Evolutionary conservation across 2,888 invertebrate species (phyloP), one percentile per base, ranked within the genome.

Genomic region (Cerceris rybyensis): DNA sequence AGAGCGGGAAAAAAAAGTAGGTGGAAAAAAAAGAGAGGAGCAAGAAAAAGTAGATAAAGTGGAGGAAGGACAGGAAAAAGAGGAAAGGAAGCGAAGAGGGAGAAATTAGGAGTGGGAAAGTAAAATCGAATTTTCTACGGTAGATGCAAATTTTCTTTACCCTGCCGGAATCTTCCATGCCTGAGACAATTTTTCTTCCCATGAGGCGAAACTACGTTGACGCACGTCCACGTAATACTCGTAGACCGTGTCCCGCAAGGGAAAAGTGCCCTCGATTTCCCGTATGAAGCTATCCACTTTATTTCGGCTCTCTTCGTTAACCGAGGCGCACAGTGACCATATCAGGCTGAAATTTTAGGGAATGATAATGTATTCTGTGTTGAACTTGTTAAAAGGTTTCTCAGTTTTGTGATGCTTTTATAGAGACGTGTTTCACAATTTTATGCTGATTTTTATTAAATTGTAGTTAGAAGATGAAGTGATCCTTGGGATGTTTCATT

Each of bases 161-260:
- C 89, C 94, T 0, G 95, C 92, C 72, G 95, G 95, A 87, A 94
- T 97, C 92, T 94, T 95, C 97, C 97, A 97, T 71, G 94, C 94
- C 66, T 94, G 94, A 0, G 95, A 95, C 81, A 98, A 93, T 90
- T 95, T 96, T 71, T 96, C 96, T 85, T 97, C 97, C 98, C 98
- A 98, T 16, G 95, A 94, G 64, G 94, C 93, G 93, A 97, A 96
- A 74, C 94, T 93, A 42, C 95, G 94, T 79, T 95, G 94, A 77
- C 95, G 93, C 50, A 95, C 94, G 88, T 98, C 97, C n/a, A 98
- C 96, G 90, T 94, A 97, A 92, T 98, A 98, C 91, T 98, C 98
- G 91, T 97, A 98, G 8, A 98, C 95, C 0, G 97, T 97, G 89
- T 97, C 98, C 88, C 96, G 96, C 58, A 97, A 94, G 0, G 98